Evolutionary conservation across 1,140 invertebrate species (phyloP).

Genomic region (Varroa destructor): DNA sequence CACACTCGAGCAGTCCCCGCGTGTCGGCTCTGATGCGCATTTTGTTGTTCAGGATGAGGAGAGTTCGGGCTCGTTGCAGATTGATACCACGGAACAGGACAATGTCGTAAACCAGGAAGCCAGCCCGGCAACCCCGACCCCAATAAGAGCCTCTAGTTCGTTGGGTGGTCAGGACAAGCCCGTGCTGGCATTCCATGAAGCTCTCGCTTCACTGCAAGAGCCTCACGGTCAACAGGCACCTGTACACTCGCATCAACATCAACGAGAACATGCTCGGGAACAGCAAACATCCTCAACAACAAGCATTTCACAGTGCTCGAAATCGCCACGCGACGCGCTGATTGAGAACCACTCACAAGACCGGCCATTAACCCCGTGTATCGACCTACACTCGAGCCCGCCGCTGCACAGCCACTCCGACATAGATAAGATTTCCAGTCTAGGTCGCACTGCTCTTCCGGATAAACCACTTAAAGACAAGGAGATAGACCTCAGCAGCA

Average conservation of each 20-base stretch:
- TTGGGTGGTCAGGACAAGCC: slow-evolving; percentile 2
- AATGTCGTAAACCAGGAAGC: not conserved
- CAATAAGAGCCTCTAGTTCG: no score
- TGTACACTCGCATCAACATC: not conserved
- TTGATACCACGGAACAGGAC: slow-evolving; percentile 10
- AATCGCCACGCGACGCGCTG: slow-evolving; percentile 2
- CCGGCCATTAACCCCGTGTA: no score
- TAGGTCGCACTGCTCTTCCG: no score
- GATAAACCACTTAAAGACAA: no score
- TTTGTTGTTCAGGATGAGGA: slow-evolving; percentile 8
- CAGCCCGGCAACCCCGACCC: not conserved
- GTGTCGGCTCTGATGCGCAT: not conserved
- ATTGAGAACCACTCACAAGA: no score
- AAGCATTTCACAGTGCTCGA: not conserved
- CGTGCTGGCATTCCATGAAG: slow-evolving; percentile 1
- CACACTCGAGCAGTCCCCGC: slow-evolving; percentile 10
- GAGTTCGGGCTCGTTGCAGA: slow-evolving; percentile 22
- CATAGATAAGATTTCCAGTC: no score
- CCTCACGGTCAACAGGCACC: slow-evolving; percentile 11
- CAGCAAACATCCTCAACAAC: slow-evolving; percentile 2
- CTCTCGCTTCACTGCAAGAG: slow-evolving; percentile 31
- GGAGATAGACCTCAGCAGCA: no score
- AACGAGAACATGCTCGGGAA: slow-evolving; percentile 23
- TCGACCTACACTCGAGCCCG: no score
- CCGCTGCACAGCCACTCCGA: no score